Evolutionary conservation across 2,113 vertebrate species (phyloP), one percentile per base, ranked within the genome.

Genomic region (Galbula dea): DNA sequence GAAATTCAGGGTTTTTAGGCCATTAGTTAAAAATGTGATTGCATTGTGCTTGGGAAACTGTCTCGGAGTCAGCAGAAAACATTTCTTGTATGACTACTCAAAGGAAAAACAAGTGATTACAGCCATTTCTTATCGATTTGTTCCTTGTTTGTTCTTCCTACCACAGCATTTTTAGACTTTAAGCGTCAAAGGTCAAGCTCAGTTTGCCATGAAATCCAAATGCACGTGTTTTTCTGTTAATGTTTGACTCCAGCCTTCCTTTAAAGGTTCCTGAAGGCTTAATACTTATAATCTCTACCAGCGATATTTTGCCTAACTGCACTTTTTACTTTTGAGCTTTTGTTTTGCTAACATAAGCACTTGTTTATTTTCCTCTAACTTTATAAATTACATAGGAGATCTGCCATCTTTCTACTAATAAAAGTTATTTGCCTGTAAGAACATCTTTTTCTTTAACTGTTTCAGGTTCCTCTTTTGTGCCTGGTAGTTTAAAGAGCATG

Each of bases 111-210:
- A 95, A 97, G 95, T 94, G 66, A 80, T 94, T 97, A 78, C 61
- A 89, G 79, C 29, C 37, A 84, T 93, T 97, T 88, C 78, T 96
- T 97, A 97, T 96, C 51, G 29, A 82, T 76, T 92, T 92, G 63
- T 91, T 92, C 93, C 89, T 86, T 97, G 83, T 97, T 96, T 97
- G 57, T 93, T 96, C 95, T 96, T 96, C 83, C 93, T 96, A 76
- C 79, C 88, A 80, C 94, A 97, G 90, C 75, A 71, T 73, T 97
- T 97, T 95, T 76, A 93, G 82, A 90, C 94, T 95, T 94, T 96
- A 97, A 90, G 95, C 96, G 86, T 93, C 95, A 96, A 95, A 97
- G 97, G 96, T 97, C 90, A 97, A 91, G 49, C 95, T 97, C 71
- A 90, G 94, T 96, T 97, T 93, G 95, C 91, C 92, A 34, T 89